Evolutionary conservation across 2,113 vertebrate genomes (phyloP), one percentile per base, ranked within the genome.

Genomic region (Opisthocomus hoazin): DNA sequence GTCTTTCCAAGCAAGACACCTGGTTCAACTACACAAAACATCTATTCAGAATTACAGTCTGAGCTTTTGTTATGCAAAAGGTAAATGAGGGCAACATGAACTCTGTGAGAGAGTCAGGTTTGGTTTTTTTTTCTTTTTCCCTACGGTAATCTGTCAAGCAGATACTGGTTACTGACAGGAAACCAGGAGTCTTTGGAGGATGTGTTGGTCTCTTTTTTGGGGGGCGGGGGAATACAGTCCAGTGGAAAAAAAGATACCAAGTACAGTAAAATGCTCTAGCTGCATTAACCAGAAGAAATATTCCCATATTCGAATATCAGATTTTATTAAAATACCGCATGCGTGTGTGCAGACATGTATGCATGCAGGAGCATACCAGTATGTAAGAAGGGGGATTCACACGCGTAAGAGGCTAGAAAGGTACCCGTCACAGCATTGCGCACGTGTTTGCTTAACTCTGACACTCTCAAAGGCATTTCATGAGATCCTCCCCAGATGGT

Each of bases 1-100:
- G 34, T 88, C 94, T 97, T 88, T 96, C 91, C 90, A 95, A 97
- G 87, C 36, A 56, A 97, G 97, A 97, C 98, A 98, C 98, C 97
- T 98, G 97, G 97, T 96, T 94, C 48, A 43, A 39, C 81, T 78
- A 68, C 94, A 97, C 97, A 97, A 97, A 98, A 97, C 97, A 81
- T 54, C 96, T 84, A 90, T 97, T 97, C 94, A 96, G 89, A 89
- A 91, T 95, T 85, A 91, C 20, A 96, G 93, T 87, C 94, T 90
- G 94, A 88, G 94, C 87, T 97, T 96, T 97, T 97, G 96, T 97
- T 96, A 91, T 91, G 92, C 88, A 96, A 92, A 97, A 98, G 95
- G 95, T 93, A 96, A 97, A 92, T 68, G 91, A 97, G 95, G 96
- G 94, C 86, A 90, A 88, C n/a, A 6, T 90, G 96, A 96, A 80